These are phyloP conservation scores for Florisuga fusca DNA, from an alignment of 2,797 vertebrate species.

Conservation along the genomic window DNA sequence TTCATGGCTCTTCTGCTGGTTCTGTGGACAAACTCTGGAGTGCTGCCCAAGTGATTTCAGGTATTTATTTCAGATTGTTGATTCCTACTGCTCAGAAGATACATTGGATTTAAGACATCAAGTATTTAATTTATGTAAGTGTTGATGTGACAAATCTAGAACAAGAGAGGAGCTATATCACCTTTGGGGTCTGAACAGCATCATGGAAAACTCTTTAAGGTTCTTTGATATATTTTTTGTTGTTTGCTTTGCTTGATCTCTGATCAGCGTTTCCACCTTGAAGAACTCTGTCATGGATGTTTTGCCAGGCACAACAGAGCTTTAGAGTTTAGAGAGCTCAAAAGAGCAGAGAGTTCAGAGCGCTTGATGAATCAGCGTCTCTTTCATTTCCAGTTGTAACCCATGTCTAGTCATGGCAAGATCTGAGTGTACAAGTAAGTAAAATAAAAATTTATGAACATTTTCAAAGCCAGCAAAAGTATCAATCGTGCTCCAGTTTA, in stretches of 20 bases:
- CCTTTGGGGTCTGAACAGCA: not conserved
- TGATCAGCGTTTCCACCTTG: not conserved
- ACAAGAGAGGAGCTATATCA: not conserved
- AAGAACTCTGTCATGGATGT: not conserved
- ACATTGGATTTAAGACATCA: not conserved
- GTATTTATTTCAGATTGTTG: not conserved
- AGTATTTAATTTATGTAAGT: not conserved
- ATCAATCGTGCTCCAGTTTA: not conserved
- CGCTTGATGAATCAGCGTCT: not conserved
- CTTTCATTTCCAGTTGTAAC: constrained; percentile 13
- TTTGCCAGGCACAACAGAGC: not conserved
- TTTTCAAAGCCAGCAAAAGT: constrained; percentile 24
- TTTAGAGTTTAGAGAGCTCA: no score
- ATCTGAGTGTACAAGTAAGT: not conserved
- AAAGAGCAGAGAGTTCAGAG: not conserved
- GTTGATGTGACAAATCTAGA: not conserved
- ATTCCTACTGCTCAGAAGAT: not conserved
- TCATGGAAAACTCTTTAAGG: not conserved
- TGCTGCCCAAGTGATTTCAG: not conserved
- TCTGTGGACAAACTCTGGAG: not conserved
- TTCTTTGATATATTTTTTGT: not conserved
- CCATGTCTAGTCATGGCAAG: not conserved
- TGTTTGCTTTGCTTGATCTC: not conserved
- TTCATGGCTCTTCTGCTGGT: not conserved
- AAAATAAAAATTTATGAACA: not conserved